A percentile compares a stretch with the other conserved stretches of the same genome.
Conservation (phyloP, 2,888 invertebrate species). For the Eupithecia dodoneata region DNA sequence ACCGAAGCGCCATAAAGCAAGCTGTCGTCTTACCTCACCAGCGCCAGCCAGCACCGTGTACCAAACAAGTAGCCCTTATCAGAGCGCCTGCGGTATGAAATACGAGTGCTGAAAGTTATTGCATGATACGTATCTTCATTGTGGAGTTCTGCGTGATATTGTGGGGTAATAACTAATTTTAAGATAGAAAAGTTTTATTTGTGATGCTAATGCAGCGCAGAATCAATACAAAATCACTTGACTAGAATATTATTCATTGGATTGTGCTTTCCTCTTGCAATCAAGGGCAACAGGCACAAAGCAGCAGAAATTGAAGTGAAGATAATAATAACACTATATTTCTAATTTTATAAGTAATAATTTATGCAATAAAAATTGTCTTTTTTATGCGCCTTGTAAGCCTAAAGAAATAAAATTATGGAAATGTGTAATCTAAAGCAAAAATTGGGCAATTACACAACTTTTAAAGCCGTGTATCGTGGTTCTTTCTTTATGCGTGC, state of each 20-base stretch:
- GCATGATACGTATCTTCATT: conserved; percentile 21
- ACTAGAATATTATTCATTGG: not conserved
- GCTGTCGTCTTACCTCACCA: conserved; percentile 59
- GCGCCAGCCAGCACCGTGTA: conserved; percentile 36
- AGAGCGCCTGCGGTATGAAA: conserved; percentile 39
- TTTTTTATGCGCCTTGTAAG: too few relatives aligned
- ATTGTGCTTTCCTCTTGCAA: not conserved
- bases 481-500: not conserved
- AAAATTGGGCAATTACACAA: not conserved
- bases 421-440: not conserved
- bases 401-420: too few relatives aligned
- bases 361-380: too few relatives aligned
- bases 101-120: conserved; percentile 36
- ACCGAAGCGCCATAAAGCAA: conserved; percentile 69
- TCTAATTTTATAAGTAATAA: too few relatives aligned
- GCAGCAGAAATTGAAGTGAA: too few relatives aligned
- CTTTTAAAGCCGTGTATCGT: not conserved
- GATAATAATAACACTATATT: too few relatives aligned
- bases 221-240: not conserved
- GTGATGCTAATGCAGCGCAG: not conserved
- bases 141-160: conserved; percentile 9
- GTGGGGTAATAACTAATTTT: not conserved
- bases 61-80: conserved; percentile 40
- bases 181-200: not conserved
- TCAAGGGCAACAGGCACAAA: not conserved